Evolutionary conservation across 92 coral and sea anemone species (phyloP), one percentile per base, ranked within the genome.

Genomic region (Heteractis magnifica): DNA sequence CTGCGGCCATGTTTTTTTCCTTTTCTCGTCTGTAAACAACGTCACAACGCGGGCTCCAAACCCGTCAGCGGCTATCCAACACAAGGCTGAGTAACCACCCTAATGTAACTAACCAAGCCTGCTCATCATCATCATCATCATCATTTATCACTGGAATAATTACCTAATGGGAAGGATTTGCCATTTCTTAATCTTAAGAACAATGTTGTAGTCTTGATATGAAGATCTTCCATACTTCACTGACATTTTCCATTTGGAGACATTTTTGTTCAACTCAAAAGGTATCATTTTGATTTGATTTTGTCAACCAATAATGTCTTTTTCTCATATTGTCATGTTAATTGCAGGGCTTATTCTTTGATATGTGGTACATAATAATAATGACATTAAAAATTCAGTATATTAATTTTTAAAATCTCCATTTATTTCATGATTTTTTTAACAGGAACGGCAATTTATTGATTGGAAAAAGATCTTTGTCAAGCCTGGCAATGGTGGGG

Each of bases 401-500:
- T 50, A 51, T 8, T 34, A 34, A 34, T 34, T 34, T 34, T 34
- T 34, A 34, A 34, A 34, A 34, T 34, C 44, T 71, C 0, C 6
- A 26, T 5, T 21, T 70, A 10, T 20, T 10, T 49, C 15, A 34
- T 34, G 44, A 34, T 34, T 34, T 76, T 72, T 3, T 2, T 81
- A 51, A 26, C 84, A 96, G 98, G 94, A 89, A 65, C 88, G 95
- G 53, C 97, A 94, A 85, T 96, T 96, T 85, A 94, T 94, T 78
- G 99, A 96, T 83, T 96, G 99, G 99, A 88, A 93, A 52, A 94
- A 95, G 86, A 95, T 96, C 19, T 82, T 96, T 50, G 77, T 96
- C 52, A 96, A 96, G 75, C 98, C 99, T 64, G 99, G 99, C 15
- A 86, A 87, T 87, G 99, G 99, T 56, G 99, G 99, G 16, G 87